phyloP scores from a whole-genome alignment of 1,140 invertebrate species.

The Apis cerana region DNA sequence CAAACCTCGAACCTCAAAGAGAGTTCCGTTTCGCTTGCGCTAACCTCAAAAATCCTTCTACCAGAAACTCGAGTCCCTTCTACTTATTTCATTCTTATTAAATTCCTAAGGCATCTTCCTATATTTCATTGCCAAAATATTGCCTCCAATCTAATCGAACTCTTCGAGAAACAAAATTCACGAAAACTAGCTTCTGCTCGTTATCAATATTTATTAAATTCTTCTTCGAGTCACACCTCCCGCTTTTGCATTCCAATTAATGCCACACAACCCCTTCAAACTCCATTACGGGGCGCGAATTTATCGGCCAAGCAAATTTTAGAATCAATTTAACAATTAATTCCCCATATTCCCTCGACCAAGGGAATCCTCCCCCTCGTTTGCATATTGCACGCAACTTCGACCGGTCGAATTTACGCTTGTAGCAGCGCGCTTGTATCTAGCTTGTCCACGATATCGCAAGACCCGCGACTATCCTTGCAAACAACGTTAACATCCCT shows the following conservation, averaged over 20 bases:
- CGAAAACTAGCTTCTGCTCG: too few species aligned
- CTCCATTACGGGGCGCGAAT: slow-evolving; percentile 5
- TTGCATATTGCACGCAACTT: slow-evolving; percentile 8
- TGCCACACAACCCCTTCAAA: neutral
- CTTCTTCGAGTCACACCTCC: neutral
- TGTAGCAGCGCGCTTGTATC: neutral
- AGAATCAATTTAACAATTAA: slow-evolving; percentile 37
- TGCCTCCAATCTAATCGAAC: too few species aligned
- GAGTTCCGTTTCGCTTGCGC: too few species aligned
- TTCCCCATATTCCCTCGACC: neutral
- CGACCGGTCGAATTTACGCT: neutral
- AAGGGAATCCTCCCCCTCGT: neutral
- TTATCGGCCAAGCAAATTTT: slow-evolving; percentile 10
- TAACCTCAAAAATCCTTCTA: too few species aligned
- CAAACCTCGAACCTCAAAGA: too few species aligned
- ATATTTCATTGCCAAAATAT: too few species aligned
- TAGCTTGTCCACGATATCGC: neutral
- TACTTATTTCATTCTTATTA: too few species aligned
- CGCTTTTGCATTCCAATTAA: neutral
- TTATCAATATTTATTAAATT: too few species aligned
- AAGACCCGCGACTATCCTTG: too few species aligned
- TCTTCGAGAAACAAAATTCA: too few species aligned
- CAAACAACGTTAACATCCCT: slow-evolving; percentile 1
- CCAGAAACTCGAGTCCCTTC: too few species aligned
- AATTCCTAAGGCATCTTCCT: too few species aligned